Evolutionary conservation across 2,888 invertebrate genomes (phyloP), one percentile per base, ranked within the genome.

Genomic region (Harmothoe impar): DNA sequence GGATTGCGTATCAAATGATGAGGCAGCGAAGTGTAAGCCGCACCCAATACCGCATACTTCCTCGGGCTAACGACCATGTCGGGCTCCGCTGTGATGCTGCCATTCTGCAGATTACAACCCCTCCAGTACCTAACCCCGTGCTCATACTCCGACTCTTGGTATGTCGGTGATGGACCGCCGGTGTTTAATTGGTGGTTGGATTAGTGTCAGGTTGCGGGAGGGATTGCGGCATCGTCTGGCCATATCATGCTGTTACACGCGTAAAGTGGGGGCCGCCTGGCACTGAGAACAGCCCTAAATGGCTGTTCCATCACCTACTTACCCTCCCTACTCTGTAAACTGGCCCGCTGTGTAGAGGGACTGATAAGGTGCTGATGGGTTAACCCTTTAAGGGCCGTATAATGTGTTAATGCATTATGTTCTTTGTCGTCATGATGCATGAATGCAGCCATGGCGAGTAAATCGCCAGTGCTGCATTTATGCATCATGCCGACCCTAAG

Each of bases 141-240:
- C 43, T 43, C 43, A 43, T 43, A 43, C 10, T 20, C 62, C 20
- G 62, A n/a, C 62, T 20, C 23, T n/a, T n/a, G 20, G 62, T n/a
- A n/a, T 62, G 62, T 62, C 20, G n/a, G 62, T 62, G 62, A 62
- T 62, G n/a, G 62, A 62, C 62, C 62, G 62, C 20, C 62, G 20
- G 20, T n/a, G 20, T 62, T 62, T 62, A 62, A 62, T 62, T 20
- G 31, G n/a, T 3, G 10, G 72, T 72, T n/a, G 72, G 72, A 72
- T 72, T 29, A 72, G 72, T 72, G 72, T 72, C 72, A 29, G 25
- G 29, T 7, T 25, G 72, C 7, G 72, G 12, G 72, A 25, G 29
- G 29, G 72, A 62, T 62, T 20, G 62, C 62, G 7, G 7, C 62
- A n/a, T 62, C 62, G 62, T 5, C 20, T 62, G 7, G 72, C 72